Percentiles rank a stretch among this genome's conserved stretches.
Evolutionary conservation across 2,113 vertebrate genomes (phyloP).

Genomic region (Myrmecophaga tridactyla): DNA sequence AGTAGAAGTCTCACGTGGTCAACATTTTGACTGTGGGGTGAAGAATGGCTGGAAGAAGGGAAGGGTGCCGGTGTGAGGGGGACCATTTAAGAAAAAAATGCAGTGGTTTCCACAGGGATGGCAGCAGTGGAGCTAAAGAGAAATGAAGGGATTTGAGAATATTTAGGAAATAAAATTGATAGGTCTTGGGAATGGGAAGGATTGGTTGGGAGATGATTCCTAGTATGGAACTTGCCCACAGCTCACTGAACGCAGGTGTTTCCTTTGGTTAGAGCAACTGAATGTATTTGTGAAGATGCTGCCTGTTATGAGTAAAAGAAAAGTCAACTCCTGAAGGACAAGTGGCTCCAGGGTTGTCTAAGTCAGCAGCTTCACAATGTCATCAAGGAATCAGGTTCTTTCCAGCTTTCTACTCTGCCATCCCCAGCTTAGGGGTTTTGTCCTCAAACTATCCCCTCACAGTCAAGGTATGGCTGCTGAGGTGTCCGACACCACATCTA

Average conservation of each 20-base stretch:
- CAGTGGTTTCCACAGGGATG: rapidly evolving
- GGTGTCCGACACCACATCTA: background rate
- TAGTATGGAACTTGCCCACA: background rate
- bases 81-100: background rate
- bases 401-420: background rate
- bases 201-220: background rate
- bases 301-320: background rate
- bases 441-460: background rate
- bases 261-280: background rate
- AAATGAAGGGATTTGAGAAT: background rate
- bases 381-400: background rate
- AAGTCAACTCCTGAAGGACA: background rate
- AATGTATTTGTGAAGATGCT: background rate
- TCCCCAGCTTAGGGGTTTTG: background rate
- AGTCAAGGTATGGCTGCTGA: background rate
- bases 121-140: background rate
- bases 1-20: background rate
- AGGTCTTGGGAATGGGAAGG: background rate
- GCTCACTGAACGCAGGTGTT: background rate
- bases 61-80: background rate
- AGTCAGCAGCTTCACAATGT: background rate
- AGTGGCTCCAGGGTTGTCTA: background rate
- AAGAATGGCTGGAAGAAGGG: background rate
- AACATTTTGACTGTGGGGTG: background rate
- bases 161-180: background rate